Evolutionary conservation across 2,888 invertebrate genomes (phyloP), one percentile per base, ranked within the genome.

Genomic region (Polydrusus cervinus): DNA sequence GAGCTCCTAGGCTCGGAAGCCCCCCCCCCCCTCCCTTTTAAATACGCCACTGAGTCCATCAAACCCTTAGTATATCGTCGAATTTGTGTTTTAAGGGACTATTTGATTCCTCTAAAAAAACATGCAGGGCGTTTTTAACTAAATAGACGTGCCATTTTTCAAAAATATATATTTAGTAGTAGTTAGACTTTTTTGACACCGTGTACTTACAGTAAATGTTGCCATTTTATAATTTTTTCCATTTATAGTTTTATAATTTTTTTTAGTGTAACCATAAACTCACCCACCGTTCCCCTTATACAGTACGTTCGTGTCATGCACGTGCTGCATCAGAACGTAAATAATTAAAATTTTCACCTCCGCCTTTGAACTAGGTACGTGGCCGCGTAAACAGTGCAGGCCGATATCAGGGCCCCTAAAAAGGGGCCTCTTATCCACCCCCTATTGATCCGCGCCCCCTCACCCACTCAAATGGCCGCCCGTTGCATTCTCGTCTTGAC

Each of bases 321-420:
- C 57, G 57, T 38, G 38, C 57, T 60, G 38, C 57, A 60, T 38
- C 57, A 10, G 25, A 38, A 60, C 57, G 16, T 60, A 38, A 60
- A 60, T 60, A 64, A 64, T 64, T 47, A 45, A 45, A 14, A 45
- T 47, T 49, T 64, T 64, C 38, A 55, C 53, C 53, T 55, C 72
- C 75, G 74, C 74, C 74, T 65, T 45, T 75, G 75, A 71, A 34
- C 61, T 71, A n/a, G n/a, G n/a, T n/a, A 70, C 69, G 75, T 67
- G 75, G 75, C 71, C 71, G 75, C 62, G 75, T 75, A 75, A 75
- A 75, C 71, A 75, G 75, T 71, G 66, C 75, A 75, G 75, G 70
- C 75, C 67, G 57, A 60, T 60, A 60, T 60, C 57, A 60, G 18
- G 18, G 38, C 9, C 57, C 57, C 57, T 60, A 14, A 38, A 16